A percentile compares a stretch with the other conserved stretches of the same genome.
These are phyloP conservation scores for Drosophila murphyi DNA, from an alignment of 1,140 invertebrate genomes.

Conservation along the genomic window DNA sequence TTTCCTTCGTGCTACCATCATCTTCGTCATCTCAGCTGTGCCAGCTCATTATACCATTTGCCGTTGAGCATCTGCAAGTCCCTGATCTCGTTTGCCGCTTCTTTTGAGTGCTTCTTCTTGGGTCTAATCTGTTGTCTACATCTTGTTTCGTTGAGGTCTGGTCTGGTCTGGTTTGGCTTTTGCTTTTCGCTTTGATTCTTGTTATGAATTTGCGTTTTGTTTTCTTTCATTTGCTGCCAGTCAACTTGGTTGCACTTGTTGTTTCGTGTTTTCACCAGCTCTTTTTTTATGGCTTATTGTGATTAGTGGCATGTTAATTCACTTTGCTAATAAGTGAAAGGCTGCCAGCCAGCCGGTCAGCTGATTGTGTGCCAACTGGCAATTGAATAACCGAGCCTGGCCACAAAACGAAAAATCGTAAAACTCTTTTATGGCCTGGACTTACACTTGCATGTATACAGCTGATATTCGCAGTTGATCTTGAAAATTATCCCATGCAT, in stretches of 20 bases:
- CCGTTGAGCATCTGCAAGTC: conserved; percentile 34
- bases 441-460: not conserved
- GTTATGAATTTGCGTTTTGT: conserved; percentile 36
- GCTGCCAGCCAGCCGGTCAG: conserved; percentile 33
- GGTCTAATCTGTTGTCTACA: conserved; percentile 13
- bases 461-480: not conserved
- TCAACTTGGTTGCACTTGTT: conserved; percentile 46
- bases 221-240: conserved; percentile 20
- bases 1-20: conserved; percentile 26
- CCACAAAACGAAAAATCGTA: conserved; percentile 7
- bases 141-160: conserved; percentile 3
- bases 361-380: conserved; percentile 29
- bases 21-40: not conserved
- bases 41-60: conserved; percentile 35
- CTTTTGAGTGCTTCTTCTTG: conserved; percentile 15
- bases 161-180: not conserved
- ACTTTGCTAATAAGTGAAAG: conserved; percentile 80
- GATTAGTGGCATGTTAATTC: conserved; percentile 72
- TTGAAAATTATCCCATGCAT: conserved; percentile 1
- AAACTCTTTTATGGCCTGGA: conserved; percentile 16
- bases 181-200: conserved; percentile 32
- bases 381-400: conserved; percentile 34
- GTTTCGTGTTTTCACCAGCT: conserved; percentile 49
- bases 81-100: conserved; percentile 70
- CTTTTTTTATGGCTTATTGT: conserved; percentile 43